These are phyloP conservation scores for Gadopsis marmoratus DNA, from an alignment of 2,797 vertebrate species.

Conservation along the genomic window DNA sequence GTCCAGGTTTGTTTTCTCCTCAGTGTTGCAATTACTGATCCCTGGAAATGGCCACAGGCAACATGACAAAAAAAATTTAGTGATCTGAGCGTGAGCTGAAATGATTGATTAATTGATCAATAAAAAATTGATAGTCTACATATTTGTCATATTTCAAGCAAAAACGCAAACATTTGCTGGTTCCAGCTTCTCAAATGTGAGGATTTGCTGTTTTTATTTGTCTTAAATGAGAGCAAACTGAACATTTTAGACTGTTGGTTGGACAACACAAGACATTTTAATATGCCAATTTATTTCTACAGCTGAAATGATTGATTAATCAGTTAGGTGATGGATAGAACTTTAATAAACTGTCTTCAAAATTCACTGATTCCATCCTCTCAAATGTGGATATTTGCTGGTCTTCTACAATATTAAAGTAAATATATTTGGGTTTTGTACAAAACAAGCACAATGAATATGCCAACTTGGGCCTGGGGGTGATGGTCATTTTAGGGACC, in stretches of 20 bases:
- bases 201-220: neutral
- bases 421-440: neutral
- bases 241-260: neutral
- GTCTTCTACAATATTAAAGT: neutral
- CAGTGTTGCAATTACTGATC: neutral
- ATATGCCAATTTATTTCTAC: neutral
- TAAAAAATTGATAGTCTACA: neutral
- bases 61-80: neutral
- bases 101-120: neutral
- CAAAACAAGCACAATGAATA: conserved; percentile 7
- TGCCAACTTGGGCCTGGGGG: neutral
- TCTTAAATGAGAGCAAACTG: neutral
- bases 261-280: neutral
- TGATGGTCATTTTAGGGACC: neutral
- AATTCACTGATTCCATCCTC: neutral
- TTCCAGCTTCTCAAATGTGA: neutral
- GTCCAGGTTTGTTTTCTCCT: conserved; percentile 52
- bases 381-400: neutral
- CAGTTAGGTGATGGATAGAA: neutral
- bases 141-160: neutral
- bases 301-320: neutral
- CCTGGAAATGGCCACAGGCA: neutral
- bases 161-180: neutral
- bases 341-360: neutral
- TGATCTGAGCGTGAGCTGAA: neutral